These are phyloP conservation scores for Callopanchax toddi DNA, from an alignment of 2,113 vertebrate genomes.

Conservation along the genomic window DNA sequence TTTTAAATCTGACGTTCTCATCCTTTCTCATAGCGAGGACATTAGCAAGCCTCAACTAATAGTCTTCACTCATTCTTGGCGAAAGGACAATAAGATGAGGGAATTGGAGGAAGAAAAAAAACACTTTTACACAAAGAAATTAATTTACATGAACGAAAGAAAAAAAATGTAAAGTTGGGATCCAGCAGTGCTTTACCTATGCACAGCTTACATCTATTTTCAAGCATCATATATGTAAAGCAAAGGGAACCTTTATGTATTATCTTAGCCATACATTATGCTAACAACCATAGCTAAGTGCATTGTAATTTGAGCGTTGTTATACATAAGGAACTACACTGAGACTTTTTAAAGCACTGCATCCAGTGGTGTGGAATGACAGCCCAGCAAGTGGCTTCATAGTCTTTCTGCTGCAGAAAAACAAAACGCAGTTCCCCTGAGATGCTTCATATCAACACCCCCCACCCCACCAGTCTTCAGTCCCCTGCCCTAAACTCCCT, in stretches of 20 bases:
- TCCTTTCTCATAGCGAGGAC: constrained; percentile 75
- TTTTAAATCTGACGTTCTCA: constrained; percentile 76
- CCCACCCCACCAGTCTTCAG: constrained; percentile 20
- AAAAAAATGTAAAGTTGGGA: constrained; percentile 66
- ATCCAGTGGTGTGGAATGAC: constrained; percentile 31
- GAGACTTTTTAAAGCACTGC: constrained; percentile 33
- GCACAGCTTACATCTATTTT: constrained; percentile 49
- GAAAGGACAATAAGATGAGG: constrained; percentile 68
- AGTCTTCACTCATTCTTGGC: constrained; percentile 59
- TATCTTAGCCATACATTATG: constrained; percentile 66
- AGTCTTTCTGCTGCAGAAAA: constrained; percentile 25
- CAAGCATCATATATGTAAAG: constrained; percentile 58
- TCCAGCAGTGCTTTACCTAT: constrained; percentile 58
- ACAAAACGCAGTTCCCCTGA: constrained; percentile 37
- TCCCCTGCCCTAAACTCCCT: constrained; percentile 51
- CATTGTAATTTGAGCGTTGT: constrained; percentile 44
- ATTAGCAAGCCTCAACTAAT: constrained; percentile 70
- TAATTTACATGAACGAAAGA: constrained; percentile 65
- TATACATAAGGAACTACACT: constrained; percentile 32
- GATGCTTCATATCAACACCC: constrained; percentile 42
- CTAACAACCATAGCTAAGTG: constrained; percentile 63
- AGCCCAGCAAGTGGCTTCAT: constrained; percentile 22
- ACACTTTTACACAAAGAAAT: constrained; percentile 72
- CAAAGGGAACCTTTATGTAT: constrained; percentile 64
- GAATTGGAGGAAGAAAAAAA: constrained; percentile 9